Percentiles rank a stretch among this genome's conserved stretches.
These are phyloP conservation scores for Poeciliopsis retropinna DNA, from an alignment of 2,113 vertebrate species.

Conservation along the genomic window DNA sequence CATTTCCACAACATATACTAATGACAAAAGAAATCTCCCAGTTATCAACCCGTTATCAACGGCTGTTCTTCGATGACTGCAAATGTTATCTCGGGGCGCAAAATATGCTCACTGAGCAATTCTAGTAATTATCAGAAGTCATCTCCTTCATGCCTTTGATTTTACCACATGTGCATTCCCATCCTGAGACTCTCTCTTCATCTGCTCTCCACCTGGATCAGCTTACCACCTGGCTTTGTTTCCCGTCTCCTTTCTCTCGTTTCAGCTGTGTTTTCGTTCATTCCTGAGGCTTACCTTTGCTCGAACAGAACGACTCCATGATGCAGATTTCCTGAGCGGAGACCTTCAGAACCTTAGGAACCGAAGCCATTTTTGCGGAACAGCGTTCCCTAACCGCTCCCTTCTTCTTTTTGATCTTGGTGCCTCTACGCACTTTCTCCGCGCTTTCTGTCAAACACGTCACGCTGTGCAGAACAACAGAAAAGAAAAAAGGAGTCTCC, in stretches of 20 bases:
- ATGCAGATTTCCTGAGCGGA: conserved; percentile 28
- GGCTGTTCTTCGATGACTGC: no score
- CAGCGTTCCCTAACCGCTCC: not conserved
- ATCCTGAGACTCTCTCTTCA: conserved; percentile 24
- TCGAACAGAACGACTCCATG: conserved; percentile 75
- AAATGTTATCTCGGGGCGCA: not conserved
- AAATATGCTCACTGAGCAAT: not conserved
- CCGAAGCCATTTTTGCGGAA: conserved; percentile 3
- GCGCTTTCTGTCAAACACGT: conserved; percentile 59
- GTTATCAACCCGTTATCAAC: not conserved
- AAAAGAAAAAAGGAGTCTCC: conserved; percentile 44
- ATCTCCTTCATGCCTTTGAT: conserved; percentile 23
- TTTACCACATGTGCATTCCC: conserved; percentile 40
- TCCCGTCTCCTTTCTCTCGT: conserved; percentile 41
- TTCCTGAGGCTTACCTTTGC: conserved; percentile 76
- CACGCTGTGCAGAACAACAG: conserved; percentile 64
- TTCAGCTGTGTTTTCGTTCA: conserved; percentile 27
- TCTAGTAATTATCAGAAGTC: not conserved
- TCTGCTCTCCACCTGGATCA: conserved; percentile 65
- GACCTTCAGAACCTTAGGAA: conserved; percentile 50
- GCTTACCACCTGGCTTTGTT: conserved; percentile 51
- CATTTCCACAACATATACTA: no score
- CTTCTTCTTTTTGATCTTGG: conserved; percentile 27
- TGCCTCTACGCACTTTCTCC: conserved; percentile 33
- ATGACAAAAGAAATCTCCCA: no score